These are phyloP conservation scores for Brenthis hecate DNA, from an alignment of 2,888 invertebrate genomes.

Conservation along the genomic window DNA sequence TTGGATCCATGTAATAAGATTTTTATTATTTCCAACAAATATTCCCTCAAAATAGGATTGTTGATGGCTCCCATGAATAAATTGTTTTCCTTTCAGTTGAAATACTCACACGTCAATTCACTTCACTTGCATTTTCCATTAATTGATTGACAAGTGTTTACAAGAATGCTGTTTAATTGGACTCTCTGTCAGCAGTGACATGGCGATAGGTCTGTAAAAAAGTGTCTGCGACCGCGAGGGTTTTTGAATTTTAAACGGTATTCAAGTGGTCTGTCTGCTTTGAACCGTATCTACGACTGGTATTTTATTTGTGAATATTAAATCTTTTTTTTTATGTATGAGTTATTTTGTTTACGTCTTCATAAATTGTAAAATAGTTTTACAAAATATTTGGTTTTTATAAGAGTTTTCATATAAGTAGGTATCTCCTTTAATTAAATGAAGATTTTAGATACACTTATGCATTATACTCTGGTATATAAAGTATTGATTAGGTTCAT, in stretches of 20 bases:
- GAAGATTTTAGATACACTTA: too few species aligned
- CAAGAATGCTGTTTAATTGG: conserved; percentile 64
- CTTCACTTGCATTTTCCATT: conserved; percentile 45
- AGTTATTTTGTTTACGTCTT: not conserved
- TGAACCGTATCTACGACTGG: conserved; percentile 27
- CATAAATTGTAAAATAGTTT: not conserved
- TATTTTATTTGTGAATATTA: conserved; percentile 15
- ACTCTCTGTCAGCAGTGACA: conserved; percentile 54
- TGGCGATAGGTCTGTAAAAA: conserved; percentile 59
- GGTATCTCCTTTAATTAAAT: too few species aligned
- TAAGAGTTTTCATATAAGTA: too few species aligned
- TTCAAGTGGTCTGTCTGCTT: conserved; percentile 59
- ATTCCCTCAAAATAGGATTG: too few species aligned
- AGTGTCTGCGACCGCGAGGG: conserved; percentile 59
- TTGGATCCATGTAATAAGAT: too few species aligned
- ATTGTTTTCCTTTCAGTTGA: conserved; percentile 22
- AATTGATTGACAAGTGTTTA: conserved; percentile 59
- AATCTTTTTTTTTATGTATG: not conserved
- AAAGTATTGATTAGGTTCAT: too few species aligned
- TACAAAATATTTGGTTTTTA: too few species aligned
- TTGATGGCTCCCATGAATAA: conserved; percentile 22
- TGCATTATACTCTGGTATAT: too few species aligned
- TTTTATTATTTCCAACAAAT: too few species aligned
- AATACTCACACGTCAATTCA: conserved; percentile 27
- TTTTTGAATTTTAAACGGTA: conserved; percentile 68